Conservation (phyloP, 2,113 vertebrate genomes). For the Campylomormyrus numenius region DNA sequence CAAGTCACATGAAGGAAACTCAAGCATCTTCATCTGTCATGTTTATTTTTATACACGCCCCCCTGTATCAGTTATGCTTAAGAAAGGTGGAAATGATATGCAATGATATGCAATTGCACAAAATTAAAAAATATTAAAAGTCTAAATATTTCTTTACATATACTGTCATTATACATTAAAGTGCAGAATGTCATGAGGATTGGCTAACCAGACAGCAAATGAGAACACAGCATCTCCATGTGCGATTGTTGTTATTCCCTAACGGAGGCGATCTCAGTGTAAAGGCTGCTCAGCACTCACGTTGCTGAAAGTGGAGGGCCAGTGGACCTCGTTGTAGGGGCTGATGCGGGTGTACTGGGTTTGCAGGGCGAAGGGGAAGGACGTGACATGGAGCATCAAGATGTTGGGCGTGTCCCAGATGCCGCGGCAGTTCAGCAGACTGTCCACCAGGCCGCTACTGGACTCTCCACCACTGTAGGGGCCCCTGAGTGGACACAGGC, state of each 20-base stretch:
- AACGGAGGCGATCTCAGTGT: constrained; percentile 8
- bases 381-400: constrained; percentile 88
- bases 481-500: constrained; percentile 32
- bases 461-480: constrained; percentile 55
- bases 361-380: constrained; percentile 90
- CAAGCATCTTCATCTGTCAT: neutral
- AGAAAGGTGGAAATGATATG: neutral
- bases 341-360: constrained; percentile 88
- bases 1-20: neutral
- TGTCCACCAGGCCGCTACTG: constrained; percentile 74
- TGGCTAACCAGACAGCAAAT: neutral
- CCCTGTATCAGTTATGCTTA: neutral
- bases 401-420: constrained; percentile 88
- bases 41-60: neutral
- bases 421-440: constrained; percentile 83
- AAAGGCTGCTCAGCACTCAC: constrained; percentile 56
- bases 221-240: neutral
- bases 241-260: neutral
- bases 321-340: constrained; percentile 94
- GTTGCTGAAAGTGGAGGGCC: constrained; percentile 77
- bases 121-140: neutral
- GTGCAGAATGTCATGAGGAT: neutral
- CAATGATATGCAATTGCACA: neutral
- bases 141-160: neutral
- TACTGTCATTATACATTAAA: neutral